These are phyloP conservation scores for Odontomyia ornata DNA, from an alignment of 2,888 invertebrate genomes.

Conservation along the genomic window DNA sequence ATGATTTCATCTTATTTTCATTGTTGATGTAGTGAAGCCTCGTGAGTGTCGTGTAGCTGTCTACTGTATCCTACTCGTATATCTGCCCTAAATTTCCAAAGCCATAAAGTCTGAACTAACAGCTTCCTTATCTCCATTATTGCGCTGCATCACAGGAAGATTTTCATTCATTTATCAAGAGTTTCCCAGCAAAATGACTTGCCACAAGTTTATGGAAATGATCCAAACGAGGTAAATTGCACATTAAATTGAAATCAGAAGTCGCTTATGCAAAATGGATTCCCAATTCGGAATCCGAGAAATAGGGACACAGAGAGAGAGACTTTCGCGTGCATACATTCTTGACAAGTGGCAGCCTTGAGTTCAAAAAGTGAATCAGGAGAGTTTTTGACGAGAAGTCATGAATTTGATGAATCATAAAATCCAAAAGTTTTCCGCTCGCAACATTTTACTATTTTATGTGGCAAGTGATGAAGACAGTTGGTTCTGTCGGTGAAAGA, in stretches of 20 bases:
- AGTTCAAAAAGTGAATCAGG: not conserved
- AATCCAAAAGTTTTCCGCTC: not conserved
- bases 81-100: conserved; percentile 2
- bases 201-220: conserved; percentile 33
- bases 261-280: conserved; percentile 31
- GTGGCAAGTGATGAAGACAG: not conserved
- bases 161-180: conserved; percentile 31
- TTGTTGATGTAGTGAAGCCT: not conserved
- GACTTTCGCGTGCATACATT: not conserved
- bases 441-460: not conserved
- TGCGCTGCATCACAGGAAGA: not conserved
- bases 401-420: conserved; percentile 24
- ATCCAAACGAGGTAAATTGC: conserved; percentile 32
- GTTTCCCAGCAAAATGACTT: conserved; percentile 6
- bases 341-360: not conserved
- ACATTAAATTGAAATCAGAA: conserved; percentile 38
- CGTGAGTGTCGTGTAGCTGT: conserved; percentile 1
- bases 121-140: conserved; percentile 23
- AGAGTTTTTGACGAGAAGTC: not conserved
- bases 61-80: too few relatives aligned
- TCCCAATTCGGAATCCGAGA: not conserved
- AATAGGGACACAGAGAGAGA: not conserved
- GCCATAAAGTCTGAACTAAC: conserved; percentile 3
- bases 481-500: not conserved
- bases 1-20: not conserved